Percentiles rank a stretch among this genome's conserved stretches.
phyloP scores from a whole-genome alignment of 2,888 invertebrate species.

The Dryocosmus kuriphilus region DNA sequence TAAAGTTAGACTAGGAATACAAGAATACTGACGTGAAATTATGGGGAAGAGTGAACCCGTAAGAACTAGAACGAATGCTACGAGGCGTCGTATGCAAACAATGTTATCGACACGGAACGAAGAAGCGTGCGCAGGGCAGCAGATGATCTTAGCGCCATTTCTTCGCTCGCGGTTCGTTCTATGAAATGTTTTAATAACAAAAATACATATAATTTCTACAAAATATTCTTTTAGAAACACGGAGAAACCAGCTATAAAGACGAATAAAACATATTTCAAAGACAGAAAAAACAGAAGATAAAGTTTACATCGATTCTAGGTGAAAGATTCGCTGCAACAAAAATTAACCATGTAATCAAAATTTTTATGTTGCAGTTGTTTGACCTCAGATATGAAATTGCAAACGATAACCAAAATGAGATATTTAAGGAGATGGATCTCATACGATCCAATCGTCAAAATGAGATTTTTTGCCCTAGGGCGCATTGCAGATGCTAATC shows the following conservation, averaged over 20 bases:
- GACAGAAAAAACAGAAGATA: too few relatives aligned
- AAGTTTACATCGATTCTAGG: too few relatives aligned
- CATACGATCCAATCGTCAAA: too few relatives aligned
- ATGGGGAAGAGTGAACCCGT: neutral
- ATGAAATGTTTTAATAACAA: neutral
- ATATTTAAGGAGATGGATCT: too few relatives aligned
- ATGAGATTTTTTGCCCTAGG: too few relatives aligned
- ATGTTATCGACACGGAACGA: conserved; percentile 35
- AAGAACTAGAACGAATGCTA: conserved; percentile 21
- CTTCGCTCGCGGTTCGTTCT: neutral
- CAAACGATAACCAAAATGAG: too few relatives aligned
- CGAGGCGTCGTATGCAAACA: conserved; percentile 35
- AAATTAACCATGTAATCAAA: too few relatives aligned
- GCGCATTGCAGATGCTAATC: too few relatives aligned
- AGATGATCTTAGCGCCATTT: conserved; percentile 2
- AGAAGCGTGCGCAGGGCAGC: conserved; percentile 26
- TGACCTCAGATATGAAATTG: too few relatives aligned
- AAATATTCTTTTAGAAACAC: neutral
- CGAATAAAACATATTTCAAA: too few relatives aligned
- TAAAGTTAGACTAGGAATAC: neutral
- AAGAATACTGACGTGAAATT: neutral
- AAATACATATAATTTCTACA: neutral
- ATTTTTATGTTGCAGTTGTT: too few relatives aligned
- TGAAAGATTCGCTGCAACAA: too few relatives aligned
- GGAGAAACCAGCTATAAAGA: neutral